Evolutionary conservation across 2,113 vertebrate genomes (phyloP).

Genomic region (Chroicocephalus ridibundus): DNA sequence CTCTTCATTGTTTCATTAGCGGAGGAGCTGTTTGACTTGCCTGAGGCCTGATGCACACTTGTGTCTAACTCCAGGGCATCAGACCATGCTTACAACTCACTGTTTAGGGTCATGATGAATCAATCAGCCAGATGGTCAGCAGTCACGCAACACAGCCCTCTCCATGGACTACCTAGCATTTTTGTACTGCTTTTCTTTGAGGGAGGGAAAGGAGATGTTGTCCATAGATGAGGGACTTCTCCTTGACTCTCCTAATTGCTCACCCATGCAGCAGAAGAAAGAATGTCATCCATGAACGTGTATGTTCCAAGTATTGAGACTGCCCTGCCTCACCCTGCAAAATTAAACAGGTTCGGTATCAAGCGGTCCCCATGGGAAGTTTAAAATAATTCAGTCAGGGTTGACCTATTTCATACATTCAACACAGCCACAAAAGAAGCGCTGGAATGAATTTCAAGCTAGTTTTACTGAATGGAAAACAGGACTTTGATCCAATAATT

Average conservation of each 20-base stretch:
- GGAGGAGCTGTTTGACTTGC: background rate
- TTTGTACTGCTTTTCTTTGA: background rate
- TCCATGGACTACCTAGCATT: background rate
- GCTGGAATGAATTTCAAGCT: background rate
- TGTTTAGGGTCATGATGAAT: conserved; percentile 15
- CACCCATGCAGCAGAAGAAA: conserved; percentile 32
- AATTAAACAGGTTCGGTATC: conserved; percentile 41
- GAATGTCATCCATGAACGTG: background rate
- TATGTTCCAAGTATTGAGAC: background rate
- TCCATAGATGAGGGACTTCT: background rate
- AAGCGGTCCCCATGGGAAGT: background rate
- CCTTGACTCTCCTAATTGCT: conserved; percentile 31
- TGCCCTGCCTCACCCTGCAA: background rate
- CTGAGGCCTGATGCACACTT: background rate
- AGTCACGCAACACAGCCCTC: conserved; percentile 35
- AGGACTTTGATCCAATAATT: background rate
- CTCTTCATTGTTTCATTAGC: background rate
- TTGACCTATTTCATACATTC: conserved; percentile 23
- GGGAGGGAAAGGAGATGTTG: background rate
- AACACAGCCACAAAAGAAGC: background rate
- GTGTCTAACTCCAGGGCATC: conserved; percentile 5
- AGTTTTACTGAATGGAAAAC: background rate
- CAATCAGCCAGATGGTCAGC: conserved; percentile 15
- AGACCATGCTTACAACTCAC: background rate
- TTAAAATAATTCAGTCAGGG: conserved; percentile 14